Conservation (phyloP, 2,888 invertebrate genomes). For the Deilephila porcellus region DNA sequence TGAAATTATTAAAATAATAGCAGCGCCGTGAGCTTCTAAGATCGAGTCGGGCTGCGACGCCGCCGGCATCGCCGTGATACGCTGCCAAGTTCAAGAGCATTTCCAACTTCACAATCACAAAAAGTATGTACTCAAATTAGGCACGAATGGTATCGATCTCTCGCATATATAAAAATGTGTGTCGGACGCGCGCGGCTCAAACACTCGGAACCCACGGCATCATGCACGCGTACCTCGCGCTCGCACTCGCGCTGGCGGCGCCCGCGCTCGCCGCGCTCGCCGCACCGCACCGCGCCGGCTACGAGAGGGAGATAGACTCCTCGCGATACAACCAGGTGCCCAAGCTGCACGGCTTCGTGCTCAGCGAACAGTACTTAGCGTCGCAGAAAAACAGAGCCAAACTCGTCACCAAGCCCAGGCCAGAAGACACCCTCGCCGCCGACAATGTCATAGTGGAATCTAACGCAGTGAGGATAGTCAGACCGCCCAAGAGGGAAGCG, state of each 20-base stretch:
- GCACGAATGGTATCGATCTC: slow-evolving; percentile 79
- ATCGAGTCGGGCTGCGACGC: slow-evolving; percentile 40
- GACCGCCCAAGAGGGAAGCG: slow-evolving; percentile 59
- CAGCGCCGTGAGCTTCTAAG: slow-evolving; percentile 45
- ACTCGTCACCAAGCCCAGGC: slow-evolving; percentile 69
- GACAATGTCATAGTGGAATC: slow-evolving; percentile 79
- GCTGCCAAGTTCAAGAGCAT: slow-evolving; percentile 76
- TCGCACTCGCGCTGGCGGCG: slow-evolving; percentile 66
- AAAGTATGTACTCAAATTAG: slow-evolving; percentile 76
- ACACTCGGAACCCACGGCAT: slow-evolving; percentile 75
- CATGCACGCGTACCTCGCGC: slow-evolving; percentile 79
- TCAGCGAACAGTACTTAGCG: slow-evolving; percentile 65
- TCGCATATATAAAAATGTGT: slow-evolving; percentile 80
- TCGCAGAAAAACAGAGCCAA: slow-evolving; percentile 73
- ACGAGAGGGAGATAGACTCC: slow-evolving; percentile 75
- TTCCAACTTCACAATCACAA: slow-evolving; percentile 59
- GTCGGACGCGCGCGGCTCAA: slow-evolving; percentile 78
- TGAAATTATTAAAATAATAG: slow-evolving; percentile 67
- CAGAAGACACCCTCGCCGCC: slow-evolving; percentile 69
- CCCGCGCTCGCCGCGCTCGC: slow-evolving; percentile 56
- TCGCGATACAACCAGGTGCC: slow-evolving; percentile 69
- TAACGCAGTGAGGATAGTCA: slow-evolving; percentile 71
- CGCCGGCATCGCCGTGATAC: slow-evolving; percentile 56
- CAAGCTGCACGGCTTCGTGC: slow-evolving; percentile 66
- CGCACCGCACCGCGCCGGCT: slow-evolving; percentile 69